Evolutionary conservation across 2,797 vertebrate species (phyloP), one percentile per base, ranked within the genome.

Genomic region (Thripadectes ignobilis): DNA sequence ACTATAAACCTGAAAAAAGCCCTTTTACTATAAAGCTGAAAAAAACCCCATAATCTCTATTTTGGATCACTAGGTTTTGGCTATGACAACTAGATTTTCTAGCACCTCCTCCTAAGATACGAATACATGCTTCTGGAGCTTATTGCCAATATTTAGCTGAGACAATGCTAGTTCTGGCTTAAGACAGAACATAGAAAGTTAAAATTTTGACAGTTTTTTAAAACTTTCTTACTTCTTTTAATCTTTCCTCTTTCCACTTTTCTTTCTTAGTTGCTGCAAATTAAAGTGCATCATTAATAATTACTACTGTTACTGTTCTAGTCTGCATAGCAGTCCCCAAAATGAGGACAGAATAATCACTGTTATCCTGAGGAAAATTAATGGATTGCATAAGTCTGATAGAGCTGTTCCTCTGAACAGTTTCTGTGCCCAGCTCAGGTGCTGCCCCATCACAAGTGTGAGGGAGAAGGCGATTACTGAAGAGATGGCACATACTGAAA

Each of bases 41-140:
- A 76, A 57, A 86, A 49, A 8, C 0, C 0, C 4, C 12, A n/a
- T 41, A 51, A 63, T 63, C 7, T 69, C 71, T 48, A 32, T 65
- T 88, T 54, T 83, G 21, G 23, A 38, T 9, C 3, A 15, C 16
- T 58, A 62, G 9, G 5, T 11, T 79, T 75, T 69, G 12, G 8
- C n/a, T 67, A 18, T n/a, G 26, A 10, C 16, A 26, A 39, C 8
- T 63, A 13, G 5, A 41, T 68, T 75, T 71, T 30, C 15, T 61
- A 62, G 9, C 1, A 5, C 30, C 7, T 83, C 8, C 14, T 66
- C 27, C 12, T 51, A 66, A 77, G 2, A 36, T 46, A 76, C 14
- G 3, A 86, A 51, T 59, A 30, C 0, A 3, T n/a, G 9, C 66
- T 21, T 27, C 27, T 86, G 48, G 52, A 67, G 2, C 29, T 81